phyloP scores from a whole-genome alignment of 2,797 vertebrate genomes.

The Phoebastria nigripes region DNA sequence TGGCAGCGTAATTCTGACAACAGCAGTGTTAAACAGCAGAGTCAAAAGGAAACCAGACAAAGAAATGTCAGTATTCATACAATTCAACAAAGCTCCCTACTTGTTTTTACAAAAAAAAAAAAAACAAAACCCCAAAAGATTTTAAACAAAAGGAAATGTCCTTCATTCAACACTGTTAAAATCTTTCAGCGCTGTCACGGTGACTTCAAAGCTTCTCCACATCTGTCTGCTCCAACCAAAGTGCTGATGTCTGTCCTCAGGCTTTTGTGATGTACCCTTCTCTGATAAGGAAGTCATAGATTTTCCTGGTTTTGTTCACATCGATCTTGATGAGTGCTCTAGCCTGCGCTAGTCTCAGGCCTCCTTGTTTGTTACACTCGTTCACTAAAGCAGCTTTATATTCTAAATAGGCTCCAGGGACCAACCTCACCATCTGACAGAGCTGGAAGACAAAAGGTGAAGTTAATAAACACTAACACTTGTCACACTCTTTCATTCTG shows the following conservation, averaged over 20 bases:
- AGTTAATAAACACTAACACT: constrained; percentile 61
- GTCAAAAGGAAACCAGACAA: constrained; percentile 34
- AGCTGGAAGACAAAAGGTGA: constrained; percentile 78
- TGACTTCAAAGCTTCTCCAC: background rate
- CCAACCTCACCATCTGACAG: constrained; percentile 96
- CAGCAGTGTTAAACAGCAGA: constrained; percentile 12
- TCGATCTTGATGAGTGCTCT: constrained; percentile 98
- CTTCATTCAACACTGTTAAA: constrained; percentile 23
- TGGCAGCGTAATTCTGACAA: constrained; percentile 23
- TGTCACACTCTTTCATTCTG: background rate
- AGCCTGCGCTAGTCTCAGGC: constrained; percentile 92
- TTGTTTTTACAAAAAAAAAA: background rate
- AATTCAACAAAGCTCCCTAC: constrained; percentile 20
- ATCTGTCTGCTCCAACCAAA: background rate
- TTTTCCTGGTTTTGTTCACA: constrained; percentile 98
- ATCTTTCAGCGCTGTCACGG: background rate
- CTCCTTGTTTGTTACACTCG: constrained; percentile 94
- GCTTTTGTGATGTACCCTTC: constrained; percentile 96
- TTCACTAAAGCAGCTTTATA: constrained; percentile 95
- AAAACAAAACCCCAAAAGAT: background rate
- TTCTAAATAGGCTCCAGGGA: constrained; percentile 96
- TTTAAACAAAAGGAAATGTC: constrained; percentile 34
- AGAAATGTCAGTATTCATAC: constrained; percentile 20
- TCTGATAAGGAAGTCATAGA: constrained; percentile 97
- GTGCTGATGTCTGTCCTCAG: constrained; percentile 54